phyloP scores from a whole-genome alignment of 2,797 vertebrate species.

The Nothura maculosa region DNA sequence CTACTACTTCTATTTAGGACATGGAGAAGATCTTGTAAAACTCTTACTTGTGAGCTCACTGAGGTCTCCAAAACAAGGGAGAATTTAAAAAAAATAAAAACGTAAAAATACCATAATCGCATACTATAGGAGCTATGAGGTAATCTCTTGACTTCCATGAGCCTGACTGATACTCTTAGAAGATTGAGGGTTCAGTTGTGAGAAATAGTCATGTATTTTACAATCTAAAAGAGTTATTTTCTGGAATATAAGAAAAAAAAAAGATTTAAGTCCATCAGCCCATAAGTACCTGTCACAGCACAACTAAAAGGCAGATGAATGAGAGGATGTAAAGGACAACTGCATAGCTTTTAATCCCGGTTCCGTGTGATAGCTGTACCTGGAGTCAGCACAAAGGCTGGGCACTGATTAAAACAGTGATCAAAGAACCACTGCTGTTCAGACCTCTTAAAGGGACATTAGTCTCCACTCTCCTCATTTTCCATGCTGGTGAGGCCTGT shows the following conservation, averaged over 20 bases:
- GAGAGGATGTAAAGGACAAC: neutral
- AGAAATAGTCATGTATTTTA: neutral
- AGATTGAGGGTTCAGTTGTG: neutral
- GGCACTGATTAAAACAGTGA: neutral
- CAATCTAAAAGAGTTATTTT: neutral
- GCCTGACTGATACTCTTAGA: neutral
- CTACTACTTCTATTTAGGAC: neutral
- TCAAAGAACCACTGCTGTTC: neutral
- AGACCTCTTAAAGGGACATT: neutral
- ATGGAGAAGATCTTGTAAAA: neutral
- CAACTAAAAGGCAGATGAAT: neutral
- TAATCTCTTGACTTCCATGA: neutral
- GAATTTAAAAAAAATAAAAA: neutral
- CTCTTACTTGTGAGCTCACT: neutral
- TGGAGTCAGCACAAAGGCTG: neutral
- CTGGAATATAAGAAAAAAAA: neutral
- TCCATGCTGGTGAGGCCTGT: neutral
- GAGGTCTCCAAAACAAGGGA: neutral
- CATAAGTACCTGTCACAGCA: neutral
- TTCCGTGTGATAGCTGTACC: neutral
- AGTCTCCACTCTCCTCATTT: neutral
- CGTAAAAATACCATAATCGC: neutral
- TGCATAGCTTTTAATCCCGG: neutral
- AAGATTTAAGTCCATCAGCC: neutral
- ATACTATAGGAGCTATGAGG: neutral